phyloP scores from a whole-genome alignment of 2,797 vertebrate species.

The Columba guinea region DNA sequence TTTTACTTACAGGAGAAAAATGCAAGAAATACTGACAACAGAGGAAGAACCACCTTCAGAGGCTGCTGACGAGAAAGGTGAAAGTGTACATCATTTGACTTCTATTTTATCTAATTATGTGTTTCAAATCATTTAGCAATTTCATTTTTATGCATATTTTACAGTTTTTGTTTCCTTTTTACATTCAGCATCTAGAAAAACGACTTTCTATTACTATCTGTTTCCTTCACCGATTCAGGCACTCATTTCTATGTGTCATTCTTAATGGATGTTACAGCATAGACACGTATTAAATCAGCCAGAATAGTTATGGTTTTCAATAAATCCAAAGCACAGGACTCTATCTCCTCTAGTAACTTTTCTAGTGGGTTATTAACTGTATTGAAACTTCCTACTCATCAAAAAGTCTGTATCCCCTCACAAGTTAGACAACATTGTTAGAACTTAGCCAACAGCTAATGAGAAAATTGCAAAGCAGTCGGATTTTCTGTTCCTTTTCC shows the following conservation, averaged over 20 bases:
- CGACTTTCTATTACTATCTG: not conserved
- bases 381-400: not conserved
- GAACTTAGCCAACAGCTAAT: not conserved
- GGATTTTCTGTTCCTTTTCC: not conserved
- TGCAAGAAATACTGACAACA: constrained; percentile 41
- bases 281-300: not conserved
- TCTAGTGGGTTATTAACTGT: not conserved
- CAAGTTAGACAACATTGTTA: not conserved
- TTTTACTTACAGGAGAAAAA: constrained; percentile 68
- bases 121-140: not conserved
- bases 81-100: constrained; percentile 30
- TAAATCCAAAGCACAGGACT: not conserved
- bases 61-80: not conserved
- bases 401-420: not conserved
- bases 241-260: not conserved
- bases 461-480: not conserved
- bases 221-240: not conserved
- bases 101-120: not conserved
- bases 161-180: not conserved
- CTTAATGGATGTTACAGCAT: not conserved
- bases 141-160: not conserved
- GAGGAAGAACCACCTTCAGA: constrained; percentile 40
- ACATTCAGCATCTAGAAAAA: not conserved
- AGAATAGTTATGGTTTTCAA: not conserved
- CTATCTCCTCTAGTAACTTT: not conserved